Conservation (phyloP, 2,888 invertebrate genomes). For the Bursaphelenchus okinawaensis region DNA sequence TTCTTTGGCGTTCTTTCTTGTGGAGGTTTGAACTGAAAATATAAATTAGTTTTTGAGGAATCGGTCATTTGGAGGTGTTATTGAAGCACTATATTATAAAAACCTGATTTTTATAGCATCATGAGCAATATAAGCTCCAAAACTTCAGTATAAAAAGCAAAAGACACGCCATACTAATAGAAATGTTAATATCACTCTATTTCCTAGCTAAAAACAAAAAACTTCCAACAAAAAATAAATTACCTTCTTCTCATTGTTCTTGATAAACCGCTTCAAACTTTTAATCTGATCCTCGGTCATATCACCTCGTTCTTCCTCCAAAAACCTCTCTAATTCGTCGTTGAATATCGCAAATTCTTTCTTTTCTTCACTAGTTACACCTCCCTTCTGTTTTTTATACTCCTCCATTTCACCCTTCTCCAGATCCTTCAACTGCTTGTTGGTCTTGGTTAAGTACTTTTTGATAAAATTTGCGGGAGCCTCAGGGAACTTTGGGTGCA, state of each 20-base stretch:
- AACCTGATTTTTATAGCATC: too few relatives aligned
- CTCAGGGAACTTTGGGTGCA: background rate
- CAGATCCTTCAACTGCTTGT: background rate
- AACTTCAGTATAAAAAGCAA: background rate
- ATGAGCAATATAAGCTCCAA: too few relatives aligned
- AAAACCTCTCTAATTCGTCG: background rate
- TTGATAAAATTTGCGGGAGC: background rate
- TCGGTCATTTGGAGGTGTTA: too few relatives aligned
- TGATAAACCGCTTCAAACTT: background rate
- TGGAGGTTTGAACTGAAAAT: background rate
- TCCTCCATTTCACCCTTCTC: background rate
- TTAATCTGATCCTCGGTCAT: background rate
- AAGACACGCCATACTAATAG: background rate
- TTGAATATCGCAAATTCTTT: background rate
- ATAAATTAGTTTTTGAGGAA: too few relatives aligned
- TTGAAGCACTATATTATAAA: too few relatives aligned
- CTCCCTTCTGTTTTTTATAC: background rate
- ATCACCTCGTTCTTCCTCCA: background rate
- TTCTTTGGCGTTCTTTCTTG: background rate
- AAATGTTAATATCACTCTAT: background rate
- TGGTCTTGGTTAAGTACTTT: background rate
- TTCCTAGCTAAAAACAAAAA: background rate
- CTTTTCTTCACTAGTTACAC: background rate
- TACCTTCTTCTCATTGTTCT: background rate
- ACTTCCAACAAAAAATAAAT: background rate